These are phyloP conservation scores for Sibirionetta formosa DNA, from an alignment of 2,797 vertebrate species.

Conservation along the genomic window DNA sequence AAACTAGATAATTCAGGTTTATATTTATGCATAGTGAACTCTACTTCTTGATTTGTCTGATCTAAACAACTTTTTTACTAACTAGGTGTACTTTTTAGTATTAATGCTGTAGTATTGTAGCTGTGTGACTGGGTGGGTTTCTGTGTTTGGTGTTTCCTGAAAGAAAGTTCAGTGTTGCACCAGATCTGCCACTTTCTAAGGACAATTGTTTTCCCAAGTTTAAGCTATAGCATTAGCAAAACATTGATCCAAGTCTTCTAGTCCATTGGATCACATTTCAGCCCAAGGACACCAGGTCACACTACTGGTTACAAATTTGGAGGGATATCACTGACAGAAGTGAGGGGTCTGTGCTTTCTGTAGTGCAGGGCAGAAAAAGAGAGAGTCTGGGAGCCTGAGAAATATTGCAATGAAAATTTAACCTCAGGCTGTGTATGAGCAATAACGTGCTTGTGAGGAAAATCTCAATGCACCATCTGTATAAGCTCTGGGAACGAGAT, in stretches of 20 bases:
- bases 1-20: not conserved
- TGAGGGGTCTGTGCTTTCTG: not conserved
- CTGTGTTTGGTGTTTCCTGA: not conserved
- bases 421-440: constrained; percentile 9
- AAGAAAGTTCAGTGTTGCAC: not conserved
- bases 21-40: not conserved
- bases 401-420: not conserved
- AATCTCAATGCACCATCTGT: constrained; percentile 34
- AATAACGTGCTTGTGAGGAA: constrained; percentile 5
- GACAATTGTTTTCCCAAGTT: not conserved
- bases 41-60: not conserved
- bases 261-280: not conserved
- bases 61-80: not conserved
- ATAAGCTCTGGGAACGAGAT: not conserved
- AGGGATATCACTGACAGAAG: not conserved
- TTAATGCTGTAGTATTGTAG: not conserved
- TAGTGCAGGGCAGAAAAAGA: not conserved
- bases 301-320: not conserved
- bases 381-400: not conserved
- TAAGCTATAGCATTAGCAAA: not conserved
- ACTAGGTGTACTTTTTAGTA: not conserved
- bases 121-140: not conserved
- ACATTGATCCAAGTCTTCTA: not conserved
- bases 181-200: not conserved
- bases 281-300: not conserved